Percentiles rank a stretch among this genome's conserved stretches.
These are phyloP conservation scores for Phallusia fumigata DNA, from an alignment of 23 tunicate genomes.

Conservation along the genomic window DNA sequence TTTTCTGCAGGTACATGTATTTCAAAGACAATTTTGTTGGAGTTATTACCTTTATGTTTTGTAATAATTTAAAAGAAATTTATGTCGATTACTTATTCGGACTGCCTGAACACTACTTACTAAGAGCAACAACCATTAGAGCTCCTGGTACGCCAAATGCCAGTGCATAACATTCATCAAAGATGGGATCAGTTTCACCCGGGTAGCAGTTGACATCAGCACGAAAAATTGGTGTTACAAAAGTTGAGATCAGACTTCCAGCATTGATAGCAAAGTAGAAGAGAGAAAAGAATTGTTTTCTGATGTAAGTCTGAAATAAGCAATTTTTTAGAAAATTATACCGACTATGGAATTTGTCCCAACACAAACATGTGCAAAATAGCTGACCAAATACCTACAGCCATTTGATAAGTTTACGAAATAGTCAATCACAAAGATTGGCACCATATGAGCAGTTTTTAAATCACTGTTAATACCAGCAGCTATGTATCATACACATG, in stretches of 20 bases:
- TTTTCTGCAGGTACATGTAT: not conserved
- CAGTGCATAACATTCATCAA: conserved; percentile 88
- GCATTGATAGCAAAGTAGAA: conserved; percentile 99
- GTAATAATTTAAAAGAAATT: too few relatives aligned
- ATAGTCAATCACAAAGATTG: too few relatives aligned
- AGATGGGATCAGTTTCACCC: conserved; percentile 46
- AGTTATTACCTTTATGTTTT: too few relatives aligned
- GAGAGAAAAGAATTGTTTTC: conserved; percentile 93
- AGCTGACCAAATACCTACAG: too few relatives aligned
- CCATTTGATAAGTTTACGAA: too few relatives aligned
- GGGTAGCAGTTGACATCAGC: conserved; percentile 94
- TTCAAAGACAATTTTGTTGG: too few relatives aligned
- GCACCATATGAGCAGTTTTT: too few relatives aligned
- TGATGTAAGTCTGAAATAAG: conserved; percentile 50
- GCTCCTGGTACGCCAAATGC: conserved; percentile 97
- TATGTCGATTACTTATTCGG: too few relatives aligned
- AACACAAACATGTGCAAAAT: too few relatives aligned
- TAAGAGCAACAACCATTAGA: conserved; percentile 87
- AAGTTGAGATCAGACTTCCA: conserved; percentile 87
- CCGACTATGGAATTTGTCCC: too few relatives aligned
- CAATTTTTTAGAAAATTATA: not conserved
- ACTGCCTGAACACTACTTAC: conserved; percentile 23
- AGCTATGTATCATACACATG: too few relatives aligned
- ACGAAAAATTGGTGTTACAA: conserved; percentile 91
- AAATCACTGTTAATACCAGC: too few relatives aligned